These are phyloP conservation scores for Eilema sororculum DNA, from an alignment of 2,888 invertebrate genomes.

Conservation along the genomic window DNA sequence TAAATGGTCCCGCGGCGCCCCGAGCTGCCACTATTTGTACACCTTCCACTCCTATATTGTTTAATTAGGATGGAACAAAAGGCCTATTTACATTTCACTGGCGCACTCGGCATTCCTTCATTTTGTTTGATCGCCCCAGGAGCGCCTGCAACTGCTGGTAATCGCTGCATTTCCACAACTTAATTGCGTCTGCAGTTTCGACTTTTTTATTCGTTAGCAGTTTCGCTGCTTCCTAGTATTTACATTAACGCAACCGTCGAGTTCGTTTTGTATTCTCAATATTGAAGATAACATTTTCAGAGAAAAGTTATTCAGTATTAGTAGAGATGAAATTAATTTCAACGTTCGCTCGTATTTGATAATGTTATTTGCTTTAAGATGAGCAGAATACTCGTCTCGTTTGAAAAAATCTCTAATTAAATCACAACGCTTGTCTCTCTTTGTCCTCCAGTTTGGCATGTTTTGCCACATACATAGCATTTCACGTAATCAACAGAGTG, in stretches of 20 bases:
- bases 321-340: constrained; percentile 5
- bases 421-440: not conserved
- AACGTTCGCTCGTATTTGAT: not conserved
- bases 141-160: constrained; percentile 19
- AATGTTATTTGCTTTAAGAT: constrained; percentile 1
- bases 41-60: constrained; percentile 53
- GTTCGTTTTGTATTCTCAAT: constrained; percentile 7
- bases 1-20: constrained; percentile 51
- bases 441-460: not conserved
- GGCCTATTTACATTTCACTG: constrained; percentile 48
- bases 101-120: constrained; percentile 37
- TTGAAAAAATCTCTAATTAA: constrained; percentile 7
- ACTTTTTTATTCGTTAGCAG: constrained; percentile 20
- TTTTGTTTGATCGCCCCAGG: constrained; percentile 39
- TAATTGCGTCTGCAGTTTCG: constrained; percentile 26
- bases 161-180: constrained; percentile 31
- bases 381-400: constrained; percentile 2
- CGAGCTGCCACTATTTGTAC: constrained; percentile 42
- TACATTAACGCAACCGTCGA: constrained; percentile 15
- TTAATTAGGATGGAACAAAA: constrained; percentile 62
- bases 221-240: constrained; percentile 14
- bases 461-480: not conserved
- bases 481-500: constrained; percentile 1
- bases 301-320: constrained; percentile 9
- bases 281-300: constrained; percentile 15